Conservation (phyloP, 2,797 vertebrate genomes). For the Danio jaintianensis region DNA sequence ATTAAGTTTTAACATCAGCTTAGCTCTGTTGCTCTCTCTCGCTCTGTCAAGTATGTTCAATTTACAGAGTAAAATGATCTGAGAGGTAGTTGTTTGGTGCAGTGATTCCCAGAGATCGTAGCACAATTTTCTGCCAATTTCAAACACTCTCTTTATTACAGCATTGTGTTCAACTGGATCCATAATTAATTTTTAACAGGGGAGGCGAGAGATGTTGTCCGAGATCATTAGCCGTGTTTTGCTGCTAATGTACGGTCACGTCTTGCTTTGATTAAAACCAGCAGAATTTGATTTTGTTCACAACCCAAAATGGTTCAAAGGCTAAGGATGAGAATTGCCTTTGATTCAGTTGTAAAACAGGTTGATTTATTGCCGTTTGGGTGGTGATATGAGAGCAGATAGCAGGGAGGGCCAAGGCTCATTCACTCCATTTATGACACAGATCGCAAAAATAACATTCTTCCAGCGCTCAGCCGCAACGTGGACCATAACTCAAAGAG, state of each 20-base stretch:
- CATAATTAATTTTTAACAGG: background rate
- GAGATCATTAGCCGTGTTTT: constrained; percentile 39
- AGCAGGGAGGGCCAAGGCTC: constrained; percentile 39
- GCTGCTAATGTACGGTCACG: constrained; percentile 37
- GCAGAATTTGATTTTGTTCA: constrained; percentile 46
- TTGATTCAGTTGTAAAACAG: constrained; percentile 48
- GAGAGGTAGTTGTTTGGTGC: background rate
- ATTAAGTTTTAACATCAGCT: background rate
- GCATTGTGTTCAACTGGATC: background rate
- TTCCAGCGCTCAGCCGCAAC: constrained; percentile 35
- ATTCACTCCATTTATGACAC: constrained; percentile 33
- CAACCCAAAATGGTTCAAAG: constrained; percentile 38
- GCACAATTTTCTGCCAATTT: background rate
- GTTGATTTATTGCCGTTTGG: constrained; percentile 32
- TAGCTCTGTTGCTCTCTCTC: background rate
- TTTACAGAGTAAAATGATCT: background rate
- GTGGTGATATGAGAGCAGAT: constrained; percentile 47
- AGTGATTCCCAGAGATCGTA: background rate
- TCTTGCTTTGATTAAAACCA: constrained; percentile 52
- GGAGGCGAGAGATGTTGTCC: constrained; percentile 15
- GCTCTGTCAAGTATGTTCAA: constrained; percentile 7
- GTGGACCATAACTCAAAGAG: constrained; percentile 42
- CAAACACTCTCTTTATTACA: background rate
- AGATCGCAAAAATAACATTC: constrained; percentile 55
- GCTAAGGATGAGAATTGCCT: constrained; percentile 38